phyloP scores from a whole-genome alignment of 1,140 invertebrate species.

The Eufriesea mexicana region DNA sequence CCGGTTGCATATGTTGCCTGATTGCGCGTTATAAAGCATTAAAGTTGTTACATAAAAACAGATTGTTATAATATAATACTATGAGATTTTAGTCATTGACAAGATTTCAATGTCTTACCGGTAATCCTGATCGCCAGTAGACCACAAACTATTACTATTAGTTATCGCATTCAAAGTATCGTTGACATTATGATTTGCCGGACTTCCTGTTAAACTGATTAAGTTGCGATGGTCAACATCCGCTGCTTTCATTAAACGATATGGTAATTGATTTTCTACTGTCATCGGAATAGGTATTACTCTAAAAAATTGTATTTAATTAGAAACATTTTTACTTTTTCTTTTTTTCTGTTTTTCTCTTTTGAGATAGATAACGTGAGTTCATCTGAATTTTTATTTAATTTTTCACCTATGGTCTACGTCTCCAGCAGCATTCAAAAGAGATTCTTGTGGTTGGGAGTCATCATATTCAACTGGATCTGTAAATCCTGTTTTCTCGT shows the following conservation, averaged over 20 bases:
- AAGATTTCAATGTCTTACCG: conserved; percentile 62
- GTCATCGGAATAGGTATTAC: conserved; percentile 78
- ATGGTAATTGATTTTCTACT: conserved; percentile 74
- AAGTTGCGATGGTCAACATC: conserved; percentile 92
- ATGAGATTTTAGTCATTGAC: background rate
- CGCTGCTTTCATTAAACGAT: conserved; percentile 79
- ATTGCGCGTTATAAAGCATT: conserved; percentile 26
- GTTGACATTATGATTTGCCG: conserved; percentile 79
- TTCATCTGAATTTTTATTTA: background rate
- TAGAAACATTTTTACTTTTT: background rate
- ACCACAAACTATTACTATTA: conserved; percentile 74
- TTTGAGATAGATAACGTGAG: background rate
- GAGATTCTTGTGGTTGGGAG: conserved; percentile 76
- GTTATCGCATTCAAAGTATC: conserved; percentile 66
- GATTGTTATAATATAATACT: background rate
- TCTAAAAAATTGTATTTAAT: conserved; percentile 55
- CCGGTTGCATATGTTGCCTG: conserved; percentile 80
- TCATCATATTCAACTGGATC: conserved; percentile 85
- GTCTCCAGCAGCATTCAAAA: conserved; percentile 81
- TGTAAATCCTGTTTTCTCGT: conserved; percentile 83
- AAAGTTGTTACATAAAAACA: background rate
- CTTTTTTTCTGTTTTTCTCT: background rate
- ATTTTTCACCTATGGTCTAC: conserved; percentile 83
- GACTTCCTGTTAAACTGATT: conserved; percentile 91
- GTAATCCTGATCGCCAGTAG: conserved; percentile 79